Conservation (phyloP, 2,888 invertebrate species). For the Balanococcus diminutus region DNA sequence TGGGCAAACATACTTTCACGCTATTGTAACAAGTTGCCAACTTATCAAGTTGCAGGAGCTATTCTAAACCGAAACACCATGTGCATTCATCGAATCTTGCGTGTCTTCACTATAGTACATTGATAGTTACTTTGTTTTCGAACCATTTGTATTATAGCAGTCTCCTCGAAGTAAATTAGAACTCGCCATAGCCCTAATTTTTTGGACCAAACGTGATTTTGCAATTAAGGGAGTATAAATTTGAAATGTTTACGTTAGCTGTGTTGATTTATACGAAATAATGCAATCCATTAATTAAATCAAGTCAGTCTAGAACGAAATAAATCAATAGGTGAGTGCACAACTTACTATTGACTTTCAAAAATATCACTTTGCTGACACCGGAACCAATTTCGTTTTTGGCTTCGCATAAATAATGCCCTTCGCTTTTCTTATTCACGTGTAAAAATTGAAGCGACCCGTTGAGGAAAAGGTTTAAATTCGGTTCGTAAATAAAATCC, state of each 20-base stretch:
- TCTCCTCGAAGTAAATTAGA: too few relatives aligned
- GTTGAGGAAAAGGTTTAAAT: conserved; percentile 77
- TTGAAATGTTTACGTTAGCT: not conserved
- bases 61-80: too few relatives aligned
- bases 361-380: conserved; percentile 87
- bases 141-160: too few relatives aligned
- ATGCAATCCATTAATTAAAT: too few relatives aligned
- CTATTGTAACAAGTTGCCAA: too few relatives aligned
- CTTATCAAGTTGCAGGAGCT: too few relatives aligned
- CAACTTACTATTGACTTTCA: conserved; percentile 87
- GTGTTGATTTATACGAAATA: not conserved
- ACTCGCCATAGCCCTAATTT: too few relatives aligned
- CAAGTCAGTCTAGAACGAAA: too few relatives aligned
- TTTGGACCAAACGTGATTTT: not conserved
- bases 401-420: conserved; percentile 91
- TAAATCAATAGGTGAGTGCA: too few relatives aligned
- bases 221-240: not conserved
- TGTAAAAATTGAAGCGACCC: conserved; percentile 83
- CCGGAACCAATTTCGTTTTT: conserved; percentile 90
- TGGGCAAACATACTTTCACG: too few relatives aligned
- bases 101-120: too few relatives aligned
- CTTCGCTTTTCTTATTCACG: conserved; percentile 85
- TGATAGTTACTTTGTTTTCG: not conserved
- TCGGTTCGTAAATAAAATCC: conserved; percentile 80
- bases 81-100: not conserved